These are phyloP conservation scores for Dromococcyx pavoninus DNA, from an alignment of 2,797 vertebrate genomes.

Conservation along the genomic window DNA sequence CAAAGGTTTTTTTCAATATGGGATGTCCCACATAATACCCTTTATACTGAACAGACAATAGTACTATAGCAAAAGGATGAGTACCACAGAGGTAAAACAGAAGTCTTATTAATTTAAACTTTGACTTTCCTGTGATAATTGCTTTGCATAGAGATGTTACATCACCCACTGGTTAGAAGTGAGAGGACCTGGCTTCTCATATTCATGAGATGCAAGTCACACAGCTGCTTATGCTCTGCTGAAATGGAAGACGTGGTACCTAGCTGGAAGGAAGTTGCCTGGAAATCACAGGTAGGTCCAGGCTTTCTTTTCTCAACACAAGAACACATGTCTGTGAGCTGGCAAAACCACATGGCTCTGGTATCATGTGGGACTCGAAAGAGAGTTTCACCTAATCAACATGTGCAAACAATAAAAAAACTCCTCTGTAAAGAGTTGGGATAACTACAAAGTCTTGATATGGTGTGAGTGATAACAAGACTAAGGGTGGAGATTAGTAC, in stretches of 20 bases:
- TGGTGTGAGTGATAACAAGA: not conserved
- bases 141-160: not conserved
- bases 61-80: not conserved
- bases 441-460: not conserved
- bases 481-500: not conserved
- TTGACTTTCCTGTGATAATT: not conserved
- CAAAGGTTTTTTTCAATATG: not conserved
- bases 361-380: not conserved
- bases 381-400: not conserved
- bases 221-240: not conserved
- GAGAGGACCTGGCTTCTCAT: not conserved
- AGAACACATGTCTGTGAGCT: not conserved
- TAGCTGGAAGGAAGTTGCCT: not conserved
- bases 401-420: not conserved
- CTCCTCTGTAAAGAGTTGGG: not conserved
- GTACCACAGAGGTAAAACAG: not conserved
- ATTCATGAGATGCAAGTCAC: not conserved
- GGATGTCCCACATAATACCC: not conserved
- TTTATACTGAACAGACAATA: not conserved
- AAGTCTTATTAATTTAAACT: not conserved
- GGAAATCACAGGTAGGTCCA: not conserved
- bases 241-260: accelerated
- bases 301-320: not conserved
- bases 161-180: no score
- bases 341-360: accelerated